phyloP scores from a whole-genome alignment of 2,113 vertebrate genomes.

The Thamnaconus septentrionalis region DNA sequence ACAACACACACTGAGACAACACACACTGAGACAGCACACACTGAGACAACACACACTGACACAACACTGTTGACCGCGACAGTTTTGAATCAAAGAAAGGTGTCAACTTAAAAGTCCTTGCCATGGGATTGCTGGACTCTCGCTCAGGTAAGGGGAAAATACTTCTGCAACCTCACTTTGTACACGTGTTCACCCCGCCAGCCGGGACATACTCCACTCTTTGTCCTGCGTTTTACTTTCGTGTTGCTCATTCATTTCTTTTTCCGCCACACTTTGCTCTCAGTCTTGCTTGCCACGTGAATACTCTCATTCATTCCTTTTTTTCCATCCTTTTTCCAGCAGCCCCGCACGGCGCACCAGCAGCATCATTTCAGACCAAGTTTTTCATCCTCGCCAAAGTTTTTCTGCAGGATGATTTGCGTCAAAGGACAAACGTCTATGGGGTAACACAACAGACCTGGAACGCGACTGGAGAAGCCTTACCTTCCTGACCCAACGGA shows the following conservation, averaged over 20 bases:
- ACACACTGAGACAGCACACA: conserved; percentile 1
- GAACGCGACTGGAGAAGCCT: conserved; percentile 8
- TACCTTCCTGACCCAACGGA: conserved; percentile 70
- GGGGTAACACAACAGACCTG: no score
- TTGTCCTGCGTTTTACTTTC: conserved; percentile 22
- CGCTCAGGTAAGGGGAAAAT: neutral
- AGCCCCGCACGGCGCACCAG: no score
- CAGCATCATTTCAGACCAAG: no score
- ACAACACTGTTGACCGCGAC: neutral
- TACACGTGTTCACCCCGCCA: conserved; percentile 28
- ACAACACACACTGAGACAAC: neutral
- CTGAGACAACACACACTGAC: conserved; percentile 2
- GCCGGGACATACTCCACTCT: conserved; percentile 26
- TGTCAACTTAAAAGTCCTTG: no score
- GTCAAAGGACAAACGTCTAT: no score
- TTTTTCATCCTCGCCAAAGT: no score
- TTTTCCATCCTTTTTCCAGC: no score
- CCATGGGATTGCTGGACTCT: no score
- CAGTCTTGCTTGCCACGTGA: conserved; percentile 3
- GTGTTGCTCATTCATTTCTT: conserved; percentile 5
- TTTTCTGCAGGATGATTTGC: no score
- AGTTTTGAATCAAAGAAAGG: no score
- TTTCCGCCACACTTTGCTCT: conserved; percentile 22
- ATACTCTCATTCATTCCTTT: conserved; percentile 29
- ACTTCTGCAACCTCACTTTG: conserved; percentile 29